Evolutionary conservation across 2,797 vertebrate species (phyloP), one percentile per base, ranked within the genome.

Genomic region (Brotula barbata): DNA sequence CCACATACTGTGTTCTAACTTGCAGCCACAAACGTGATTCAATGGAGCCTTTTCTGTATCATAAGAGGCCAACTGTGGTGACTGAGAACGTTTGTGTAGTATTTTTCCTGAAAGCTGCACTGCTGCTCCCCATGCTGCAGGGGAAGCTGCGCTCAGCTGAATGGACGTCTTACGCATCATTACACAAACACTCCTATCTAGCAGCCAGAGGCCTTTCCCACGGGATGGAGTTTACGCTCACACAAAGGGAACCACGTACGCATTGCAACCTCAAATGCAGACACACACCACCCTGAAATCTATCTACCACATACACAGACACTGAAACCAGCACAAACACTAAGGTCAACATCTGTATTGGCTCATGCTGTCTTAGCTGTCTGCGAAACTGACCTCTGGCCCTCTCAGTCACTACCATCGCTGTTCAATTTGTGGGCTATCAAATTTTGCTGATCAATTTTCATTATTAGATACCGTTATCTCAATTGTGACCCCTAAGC

Each of bases 141-240:
- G 33, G 34, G 61, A 61, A 68, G 50, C 2, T 28, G 61, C 60
- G 72, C 74, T 78, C 82, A 84, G 80, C 78, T 85, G 81, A 90
- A 74, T 79, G 64, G 67, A 64, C 56, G 68, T 51, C 54, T 85
- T 59, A 75, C 23, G 82, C 85, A 73, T 82, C 81, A 80, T 73
- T 87, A 75, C 71, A 84, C 80, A 68, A 64, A 77, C 67, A 58
- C 72, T 64, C 45, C 37, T 22, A 49, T 77, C 46, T 71, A 75
- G 70, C 76, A 74, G 72, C 68, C 75, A 77, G 68, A 54, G 58
- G 75, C 57, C 65, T 77, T 86, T 89, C 86, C 85, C 89, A 88
- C 79, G 78, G 73, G 83, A 75, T 68, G 71, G 47, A 48, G 68
- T n/a, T 28, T 39, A 50, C 60, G 56, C 58, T 62, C 59, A 59